Conservation (phyloP, 2,797 vertebrate species). For the Emys orbicularis region DNA sequence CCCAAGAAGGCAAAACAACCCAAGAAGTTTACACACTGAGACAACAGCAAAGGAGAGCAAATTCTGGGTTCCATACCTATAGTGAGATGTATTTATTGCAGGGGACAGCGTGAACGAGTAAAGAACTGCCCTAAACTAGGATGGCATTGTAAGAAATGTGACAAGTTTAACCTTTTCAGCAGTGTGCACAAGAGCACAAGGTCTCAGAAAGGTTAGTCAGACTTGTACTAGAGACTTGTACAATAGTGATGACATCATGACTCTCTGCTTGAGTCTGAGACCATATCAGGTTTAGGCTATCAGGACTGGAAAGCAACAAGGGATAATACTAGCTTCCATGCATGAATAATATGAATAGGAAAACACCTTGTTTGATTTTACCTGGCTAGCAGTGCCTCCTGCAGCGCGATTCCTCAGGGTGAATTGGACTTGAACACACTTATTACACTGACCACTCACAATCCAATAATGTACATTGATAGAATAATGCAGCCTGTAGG, state of each 20-base stretch:
- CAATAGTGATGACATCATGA: neutral
- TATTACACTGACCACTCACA: neutral
- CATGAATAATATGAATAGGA: neutral
- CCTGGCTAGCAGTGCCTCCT: neutral
- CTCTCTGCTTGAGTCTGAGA: neutral
- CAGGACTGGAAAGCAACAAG: neutral
- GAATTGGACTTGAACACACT: neutral
- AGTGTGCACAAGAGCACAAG: neutral
- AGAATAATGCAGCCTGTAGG: neutral
- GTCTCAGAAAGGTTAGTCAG: neutral
- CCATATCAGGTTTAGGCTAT: neutral
- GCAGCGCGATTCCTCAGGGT: neutral
- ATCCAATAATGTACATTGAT: neutral
- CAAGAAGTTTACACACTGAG: neutral
- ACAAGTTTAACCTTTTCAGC: neutral
- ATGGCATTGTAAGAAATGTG: neutral
- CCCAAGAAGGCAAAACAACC: neutral
- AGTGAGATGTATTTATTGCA: neutral
- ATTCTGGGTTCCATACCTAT: neutral
- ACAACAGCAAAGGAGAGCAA: neutral
- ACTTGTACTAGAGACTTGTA: neutral
- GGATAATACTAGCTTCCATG: neutral
- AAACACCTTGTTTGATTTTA: neutral
- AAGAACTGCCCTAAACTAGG: neutral
- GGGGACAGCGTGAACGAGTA: neutral